A percentile compares a stretch with the other conserved stretches of the same genome.
phyloP scores from a whole-genome alignment of 1,140 invertebrate species.

The Megathymus violae region DNA sequence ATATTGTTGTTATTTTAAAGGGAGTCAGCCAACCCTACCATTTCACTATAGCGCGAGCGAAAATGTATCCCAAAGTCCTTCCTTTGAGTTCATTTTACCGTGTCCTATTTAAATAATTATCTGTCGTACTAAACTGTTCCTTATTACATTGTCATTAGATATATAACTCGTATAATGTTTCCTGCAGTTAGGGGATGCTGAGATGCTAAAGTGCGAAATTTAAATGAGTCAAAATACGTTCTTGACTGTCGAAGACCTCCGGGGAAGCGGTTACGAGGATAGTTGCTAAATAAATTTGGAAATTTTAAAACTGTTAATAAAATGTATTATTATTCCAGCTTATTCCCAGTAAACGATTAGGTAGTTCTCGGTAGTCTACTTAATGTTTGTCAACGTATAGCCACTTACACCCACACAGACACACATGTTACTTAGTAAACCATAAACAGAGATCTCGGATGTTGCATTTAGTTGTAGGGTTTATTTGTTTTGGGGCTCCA shows the following conservation, averaged over 20 bases:
- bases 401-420: too few relatives aligned
- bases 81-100: neutral
- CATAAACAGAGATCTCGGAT: too few relatives aligned
- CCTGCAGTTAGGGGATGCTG: neutral
- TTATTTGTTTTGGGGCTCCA: too few relatives aligned
- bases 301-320: neutral
- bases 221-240: slow-evolving; percentile 43
- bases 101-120: neutral
- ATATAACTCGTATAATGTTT: neutral
- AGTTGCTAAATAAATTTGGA: slow-evolving; percentile 2
- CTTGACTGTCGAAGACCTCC: slow-evolving; percentile 34
- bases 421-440: too few relatives aligned
- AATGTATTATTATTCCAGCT: too few relatives aligned
- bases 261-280: slow-evolving; percentile 28
- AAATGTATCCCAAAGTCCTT: neutral
- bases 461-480: too few relatives aligned
- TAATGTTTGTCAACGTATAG: too few relatives aligned
- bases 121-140: slow-evolving; percentile 10
- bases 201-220: slow-evolving; percentile 39
- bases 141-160: neutral
- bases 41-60: neutral
- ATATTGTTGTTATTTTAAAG: slow-evolving; percentile 27
- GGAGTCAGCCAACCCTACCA: neutral
- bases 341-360: too few relatives aligned
- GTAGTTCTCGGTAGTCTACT: too few relatives aligned